Percentiles rank a stretch among this genome's conserved stretches.
phyloP scores from a whole-genome alignment of 2,113 vertebrate genomes.

The Cheirogaleus medius region DNA sequence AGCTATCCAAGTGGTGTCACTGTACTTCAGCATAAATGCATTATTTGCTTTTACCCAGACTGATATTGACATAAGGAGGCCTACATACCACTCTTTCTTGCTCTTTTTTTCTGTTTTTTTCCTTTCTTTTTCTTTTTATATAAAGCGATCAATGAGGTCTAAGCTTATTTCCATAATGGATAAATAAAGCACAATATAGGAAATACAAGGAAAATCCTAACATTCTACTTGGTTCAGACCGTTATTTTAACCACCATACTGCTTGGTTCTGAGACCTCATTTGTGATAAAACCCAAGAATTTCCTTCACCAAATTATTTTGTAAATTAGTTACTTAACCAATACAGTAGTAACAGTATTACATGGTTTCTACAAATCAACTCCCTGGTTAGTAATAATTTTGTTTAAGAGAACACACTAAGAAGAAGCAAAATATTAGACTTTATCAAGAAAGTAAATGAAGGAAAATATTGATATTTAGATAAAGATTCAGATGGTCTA shows the following conservation, averaged over 20 bases:
- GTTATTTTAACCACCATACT: background rate
- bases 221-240: background rate
- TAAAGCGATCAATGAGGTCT: background rate
- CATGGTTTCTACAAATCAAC: background rate
- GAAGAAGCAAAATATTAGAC: background rate
- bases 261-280: background rate
- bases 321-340: background rate
- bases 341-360: background rate
- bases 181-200: background rate
- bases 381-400: background rate
- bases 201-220: constrained; percentile 12
- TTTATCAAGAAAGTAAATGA: constrained; percentile 4
- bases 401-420: background rate
- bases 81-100: background rate
- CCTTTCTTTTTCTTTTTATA: background rate
- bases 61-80: background rate
- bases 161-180: constrained; percentile 4
- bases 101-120: background rate
- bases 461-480: background rate
- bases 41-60: background rate
- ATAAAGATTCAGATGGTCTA: background rate
- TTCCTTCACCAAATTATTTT: background rate
- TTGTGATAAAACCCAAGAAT: background rate
- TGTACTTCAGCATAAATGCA: background rate
- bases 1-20: background rate